Evolutionary conservation across 1,140 invertebrate genomes (phyloP).

Genomic region (Drosophila grimshawi): DNA sequence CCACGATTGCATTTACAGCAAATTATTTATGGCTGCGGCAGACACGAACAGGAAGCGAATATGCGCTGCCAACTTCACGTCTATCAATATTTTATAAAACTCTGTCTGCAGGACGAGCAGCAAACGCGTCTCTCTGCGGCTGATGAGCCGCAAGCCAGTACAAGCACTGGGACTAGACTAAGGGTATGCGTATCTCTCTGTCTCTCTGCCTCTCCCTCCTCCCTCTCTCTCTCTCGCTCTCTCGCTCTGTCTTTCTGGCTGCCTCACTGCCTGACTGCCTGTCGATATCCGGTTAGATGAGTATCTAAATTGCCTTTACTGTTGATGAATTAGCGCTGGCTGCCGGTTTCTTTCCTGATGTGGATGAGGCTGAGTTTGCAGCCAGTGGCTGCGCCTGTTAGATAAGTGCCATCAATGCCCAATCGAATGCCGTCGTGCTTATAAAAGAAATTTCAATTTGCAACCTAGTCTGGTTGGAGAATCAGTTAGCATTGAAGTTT

Average conservation of each 20-base stretch:
- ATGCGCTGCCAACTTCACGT: slow-evolving; percentile 80
- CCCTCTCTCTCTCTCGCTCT: slow-evolving; percentile 34
- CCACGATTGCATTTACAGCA: slow-evolving; percentile 81
- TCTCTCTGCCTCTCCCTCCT: neutral
- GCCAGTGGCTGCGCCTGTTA: slow-evolving; percentile 43
- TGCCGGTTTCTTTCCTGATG: slow-evolving; percentile 24
- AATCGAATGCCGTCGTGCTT: slow-evolving; percentile 22
- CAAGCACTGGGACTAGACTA: slow-evolving; percentile 30
- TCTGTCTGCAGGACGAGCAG: slow-evolving; percentile 72
- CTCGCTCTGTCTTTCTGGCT: slow-evolving; percentile 16
- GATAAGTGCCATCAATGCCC: slow-evolving; percentile 66
- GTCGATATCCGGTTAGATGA: slow-evolving; percentile 82
- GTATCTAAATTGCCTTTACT: slow-evolving; percentile 83
- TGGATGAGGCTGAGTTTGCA: slow-evolving; percentile 7
- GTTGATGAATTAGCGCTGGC: slow-evolving; percentile 79
- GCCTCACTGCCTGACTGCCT: slow-evolving; percentile 57
- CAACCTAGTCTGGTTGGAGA: neutral
- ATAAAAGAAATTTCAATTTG: slow-evolving; percentile 74
- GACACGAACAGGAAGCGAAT: slow-evolving; percentile 80
- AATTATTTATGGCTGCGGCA: slow-evolving; percentile 83
- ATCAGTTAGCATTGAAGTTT: neutral
- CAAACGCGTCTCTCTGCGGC: slow-evolving; percentile 9
- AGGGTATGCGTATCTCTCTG: slow-evolving; percentile 50
- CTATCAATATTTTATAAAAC: slow-evolving; percentile 83
- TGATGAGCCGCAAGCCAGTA: slow-evolving; percentile 40